phyloP scores from a whole-genome alignment of 2,113 vertebrate genomes.

The Psilopogon haemacephalus region DNA sequence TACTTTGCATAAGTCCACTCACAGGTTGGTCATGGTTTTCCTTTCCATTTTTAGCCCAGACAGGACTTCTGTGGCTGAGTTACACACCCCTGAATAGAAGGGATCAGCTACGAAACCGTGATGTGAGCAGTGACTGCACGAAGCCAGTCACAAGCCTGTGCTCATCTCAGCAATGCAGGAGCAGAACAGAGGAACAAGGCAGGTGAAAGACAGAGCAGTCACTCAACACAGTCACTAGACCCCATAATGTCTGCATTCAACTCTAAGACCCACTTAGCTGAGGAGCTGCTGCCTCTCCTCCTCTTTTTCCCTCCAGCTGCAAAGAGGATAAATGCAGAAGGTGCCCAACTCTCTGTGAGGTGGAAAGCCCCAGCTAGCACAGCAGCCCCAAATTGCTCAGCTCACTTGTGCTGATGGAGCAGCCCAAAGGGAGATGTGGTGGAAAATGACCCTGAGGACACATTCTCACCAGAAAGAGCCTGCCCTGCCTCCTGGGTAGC shows the following conservation, averaged over 20 bases:
- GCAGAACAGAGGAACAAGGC: not conserved
- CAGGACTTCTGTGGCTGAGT: slow-evolving; percentile 53
- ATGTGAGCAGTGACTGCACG: not conserved
- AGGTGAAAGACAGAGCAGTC: not conserved
- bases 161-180: not conserved
- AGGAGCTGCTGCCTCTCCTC: not conserved
- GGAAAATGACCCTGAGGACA: not conserved
- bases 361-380: not conserved
- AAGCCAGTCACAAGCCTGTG: not conserved
- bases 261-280: not conserved
- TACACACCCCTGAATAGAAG: slow-evolving; percentile 71
- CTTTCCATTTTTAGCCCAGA: not conserved
- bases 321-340: not conserved
- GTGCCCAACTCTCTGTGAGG: not conserved
- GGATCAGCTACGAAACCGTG: slow-evolving; percentile 57
- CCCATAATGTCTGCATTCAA: not conserved
- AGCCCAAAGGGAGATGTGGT: not conserved
- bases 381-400: not conserved
- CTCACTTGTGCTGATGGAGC: not conserved
- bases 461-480: not conserved
- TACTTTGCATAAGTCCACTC: not conserved
- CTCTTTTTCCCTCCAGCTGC: not conserved
- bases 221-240: not conserved
- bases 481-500: not conserved
- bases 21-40: not conserved